Base-by-base conservation (phyloP, 2,113 vertebrate genomes). In the Trematocara variabile region DNA sequence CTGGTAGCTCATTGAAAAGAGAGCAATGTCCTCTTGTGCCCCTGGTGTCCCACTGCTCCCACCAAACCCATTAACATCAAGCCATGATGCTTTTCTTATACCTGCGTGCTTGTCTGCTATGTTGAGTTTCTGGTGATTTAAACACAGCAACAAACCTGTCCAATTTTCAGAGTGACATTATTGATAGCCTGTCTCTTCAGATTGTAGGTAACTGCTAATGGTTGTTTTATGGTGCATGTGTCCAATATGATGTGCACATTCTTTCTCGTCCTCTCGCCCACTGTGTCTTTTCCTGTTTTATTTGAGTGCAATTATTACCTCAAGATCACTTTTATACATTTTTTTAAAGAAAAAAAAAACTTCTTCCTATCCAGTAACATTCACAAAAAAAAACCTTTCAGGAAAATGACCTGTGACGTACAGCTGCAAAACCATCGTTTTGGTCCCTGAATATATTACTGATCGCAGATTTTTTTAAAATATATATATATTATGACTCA, bases 131-230 rank as follows among this genome's bases (percentile, higher is more conserved):
- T 83, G 37, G 83, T 97, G 96, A 97, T 97, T 97, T 96, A 97
- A 89, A 95, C 95, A 95, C 94, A 92, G 96, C 96, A 96, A 97
- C 96, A 97, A 97, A 97, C 95, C 96, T 96, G 96, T 97, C 96
- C 95, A 93, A 96, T 96, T 97, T 96, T 92, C 95, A 94, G 89
- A 92, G 83, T 90, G 93, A 95, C 95, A 93, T 96, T 96, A 97
- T 96, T 97, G 96, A 96, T 96, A 96, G 96, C 93, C 94, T 96
- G 96, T 96, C 96, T 95, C 94, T 95, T 96, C 90, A 91, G 91
- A 96, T 95, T 93, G 93, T 93, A 93, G 94, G 92, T 95, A 96
- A 96, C 94, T 91, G 93, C 95, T 96, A 96, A 97, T 96, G 94
- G 95, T 92, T 96, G 93, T 96, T 97, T 96, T 97, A 97, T 96